Conservation (phyloP, 2,888 invertebrate genomes). For the Diogma glabrata region DNA sequence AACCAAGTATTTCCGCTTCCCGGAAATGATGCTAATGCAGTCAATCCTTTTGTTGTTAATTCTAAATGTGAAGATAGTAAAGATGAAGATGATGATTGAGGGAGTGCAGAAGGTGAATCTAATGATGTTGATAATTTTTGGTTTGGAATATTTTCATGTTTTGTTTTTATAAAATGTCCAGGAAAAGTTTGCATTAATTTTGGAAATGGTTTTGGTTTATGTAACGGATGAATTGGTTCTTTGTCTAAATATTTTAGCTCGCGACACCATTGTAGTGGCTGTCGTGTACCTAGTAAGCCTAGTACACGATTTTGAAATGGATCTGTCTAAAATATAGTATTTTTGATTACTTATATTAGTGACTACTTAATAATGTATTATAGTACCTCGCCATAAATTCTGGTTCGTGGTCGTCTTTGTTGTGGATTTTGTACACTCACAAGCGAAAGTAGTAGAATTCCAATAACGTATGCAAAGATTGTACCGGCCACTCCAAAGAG, state of each 20-base stretch:
- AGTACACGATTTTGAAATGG: constrained; percentile 28
- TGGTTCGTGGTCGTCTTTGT: constrained; percentile 29
- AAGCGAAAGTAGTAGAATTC: constrained; percentile 35
- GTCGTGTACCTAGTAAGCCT: constrained; percentile 29
- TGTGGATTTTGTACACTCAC: constrained; percentile 34
- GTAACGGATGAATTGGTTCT: constrained; percentile 11
- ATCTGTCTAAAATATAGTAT: constrained; percentile 15
- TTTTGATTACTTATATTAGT: not conserved
- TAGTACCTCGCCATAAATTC: constrained; percentile 31
- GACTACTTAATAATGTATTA: not conserved
- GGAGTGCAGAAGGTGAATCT: not conserved
- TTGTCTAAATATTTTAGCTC: constrained; percentile 28
- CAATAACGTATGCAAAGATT: constrained; percentile 35
- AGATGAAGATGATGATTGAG: not conserved
- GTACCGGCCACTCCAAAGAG: constrained; percentile 35
- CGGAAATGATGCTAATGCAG: constrained; percentile 64
- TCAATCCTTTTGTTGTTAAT: constrained; percentile 18
- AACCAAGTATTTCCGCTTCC: constrained; percentile 83
- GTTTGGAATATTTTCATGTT: not conserved
- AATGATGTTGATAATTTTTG: not conserved
- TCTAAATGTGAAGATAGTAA: not conserved
- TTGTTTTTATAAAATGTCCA: constrained; percentile 10
- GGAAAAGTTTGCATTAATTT: constrained; percentile 14
- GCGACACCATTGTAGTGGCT: constrained; percentile 34
- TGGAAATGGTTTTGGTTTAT: not conserved